Percentiles rank a stretch among this genome's conserved stretches.
phyloP scores from a whole-genome alignment of 2,113 vertebrate genomes.

The Cranoglanis bouderius region DNA sequence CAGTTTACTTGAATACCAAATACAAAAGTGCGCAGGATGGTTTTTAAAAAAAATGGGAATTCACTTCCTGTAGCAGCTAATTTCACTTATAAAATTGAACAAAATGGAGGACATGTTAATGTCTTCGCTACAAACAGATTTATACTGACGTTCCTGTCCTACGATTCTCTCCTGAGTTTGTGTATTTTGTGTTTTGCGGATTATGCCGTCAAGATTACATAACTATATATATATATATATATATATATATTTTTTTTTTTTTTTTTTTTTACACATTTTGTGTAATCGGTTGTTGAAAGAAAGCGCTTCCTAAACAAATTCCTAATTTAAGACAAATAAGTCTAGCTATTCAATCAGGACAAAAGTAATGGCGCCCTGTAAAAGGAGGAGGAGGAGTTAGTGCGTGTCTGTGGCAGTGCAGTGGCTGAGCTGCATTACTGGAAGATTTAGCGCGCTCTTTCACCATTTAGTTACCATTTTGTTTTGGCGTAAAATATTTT shows the following conservation, averaged over 20 bases:
- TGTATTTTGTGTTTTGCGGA: not conserved
- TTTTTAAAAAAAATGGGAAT: not conserved
- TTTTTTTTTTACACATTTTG: not conserved
- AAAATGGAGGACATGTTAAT: not conserved
- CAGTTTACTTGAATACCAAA: too few species aligned
- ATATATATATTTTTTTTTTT: too few species aligned
- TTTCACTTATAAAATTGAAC: not conserved
- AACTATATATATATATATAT: too few species aligned
- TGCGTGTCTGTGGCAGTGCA: not conserved
- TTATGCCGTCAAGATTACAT: not conserved
- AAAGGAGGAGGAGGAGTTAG: not conserved
- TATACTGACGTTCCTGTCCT: not conserved
- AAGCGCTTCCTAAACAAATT: not conserved
- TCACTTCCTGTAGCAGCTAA: not conserved
- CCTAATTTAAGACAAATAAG: not conserved
- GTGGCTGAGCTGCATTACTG: not conserved
- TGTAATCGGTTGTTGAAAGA: not conserved
- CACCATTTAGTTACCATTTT: not conserved
- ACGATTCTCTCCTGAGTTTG: not conserved
- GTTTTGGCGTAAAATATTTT: not conserved
- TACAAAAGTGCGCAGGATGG: too few species aligned
- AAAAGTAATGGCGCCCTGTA: not conserved
- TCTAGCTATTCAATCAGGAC: not conserved
- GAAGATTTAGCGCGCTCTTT: not conserved
- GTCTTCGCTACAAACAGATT: not conserved